Conservation (phyloP, 2,797 vertebrate genomes). For the Thripadectes ignobilis region DNA sequence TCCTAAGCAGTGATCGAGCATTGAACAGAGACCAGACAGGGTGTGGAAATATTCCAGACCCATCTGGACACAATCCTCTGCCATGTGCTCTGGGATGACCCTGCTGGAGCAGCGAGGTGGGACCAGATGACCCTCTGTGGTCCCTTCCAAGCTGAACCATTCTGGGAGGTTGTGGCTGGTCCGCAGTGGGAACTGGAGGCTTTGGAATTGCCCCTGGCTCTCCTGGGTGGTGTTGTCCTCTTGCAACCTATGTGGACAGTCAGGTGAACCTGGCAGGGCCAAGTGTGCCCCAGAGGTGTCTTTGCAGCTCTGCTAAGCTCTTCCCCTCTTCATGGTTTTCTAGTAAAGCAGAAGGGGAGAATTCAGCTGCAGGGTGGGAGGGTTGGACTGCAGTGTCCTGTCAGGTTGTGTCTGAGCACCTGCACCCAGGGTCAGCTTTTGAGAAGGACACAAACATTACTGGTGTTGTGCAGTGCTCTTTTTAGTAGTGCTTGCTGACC, state of each 20-base stretch:
- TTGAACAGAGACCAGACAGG: background rate
- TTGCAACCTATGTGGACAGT: background rate
- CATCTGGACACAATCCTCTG: background rate
- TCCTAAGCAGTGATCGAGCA: background rate
- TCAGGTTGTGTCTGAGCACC: no score
- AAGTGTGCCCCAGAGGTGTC: no score
- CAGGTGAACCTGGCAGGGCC: background rate
- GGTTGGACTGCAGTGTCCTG: background rate
- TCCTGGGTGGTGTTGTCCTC: background rate
- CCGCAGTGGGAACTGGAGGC: background rate
- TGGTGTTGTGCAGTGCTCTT: accelerated
- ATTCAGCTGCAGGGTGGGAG: accelerated
- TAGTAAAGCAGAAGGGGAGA: accelerated
- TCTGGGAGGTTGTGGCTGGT: background rate
- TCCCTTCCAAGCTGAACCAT: no score
- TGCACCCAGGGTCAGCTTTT: accelerated
- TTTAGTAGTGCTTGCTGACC: accelerated
- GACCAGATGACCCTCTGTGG: background rate
- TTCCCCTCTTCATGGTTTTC: no score
- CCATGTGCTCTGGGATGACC: background rate
- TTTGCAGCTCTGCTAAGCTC: accelerated
- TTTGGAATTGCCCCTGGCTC: no score
- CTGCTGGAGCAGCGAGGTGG: background rate
- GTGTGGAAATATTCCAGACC: background rate
- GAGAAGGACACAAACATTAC: accelerated